These are phyloP conservation scores for Amphibalanus amphitrite DNA, from an alignment of 1,140 invertebrate genomes.

Conservation along the genomic window DNA sequence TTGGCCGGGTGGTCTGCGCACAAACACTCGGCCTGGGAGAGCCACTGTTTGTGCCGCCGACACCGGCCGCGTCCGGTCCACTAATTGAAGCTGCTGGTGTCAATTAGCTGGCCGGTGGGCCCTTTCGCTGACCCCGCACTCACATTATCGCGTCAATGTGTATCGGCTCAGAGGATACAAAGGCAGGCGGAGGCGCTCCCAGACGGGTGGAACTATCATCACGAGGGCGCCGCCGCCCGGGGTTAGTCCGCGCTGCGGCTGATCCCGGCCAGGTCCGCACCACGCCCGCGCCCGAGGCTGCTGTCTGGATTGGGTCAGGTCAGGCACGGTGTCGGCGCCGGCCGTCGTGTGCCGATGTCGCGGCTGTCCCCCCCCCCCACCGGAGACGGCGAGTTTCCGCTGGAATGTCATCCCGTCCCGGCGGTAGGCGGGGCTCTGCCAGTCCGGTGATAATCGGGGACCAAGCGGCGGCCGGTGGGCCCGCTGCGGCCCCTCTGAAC, in stretches of 20 bases:
- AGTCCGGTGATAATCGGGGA: neutral
- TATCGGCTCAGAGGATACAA: neutral
- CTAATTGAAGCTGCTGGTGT: neutral
- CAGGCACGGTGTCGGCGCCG: too few relatives aligned
- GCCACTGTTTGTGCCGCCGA: neutral
- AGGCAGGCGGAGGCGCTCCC: neutral
- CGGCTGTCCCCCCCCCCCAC: too few relatives aligned
- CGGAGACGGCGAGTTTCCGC: neutral
- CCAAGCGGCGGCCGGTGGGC: too few relatives aligned
- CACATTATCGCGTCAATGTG: neutral
- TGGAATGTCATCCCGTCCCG: neutral
- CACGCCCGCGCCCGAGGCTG: too few relatives aligned
- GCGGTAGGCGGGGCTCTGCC: too few relatives aligned
- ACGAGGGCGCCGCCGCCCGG: neutral
- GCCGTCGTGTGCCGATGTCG: too few relatives aligned
- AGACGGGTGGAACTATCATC: neutral
- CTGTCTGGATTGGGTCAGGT: too few relatives aligned
- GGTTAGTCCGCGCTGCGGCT: too few relatives aligned
- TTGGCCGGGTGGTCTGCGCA: neutral
- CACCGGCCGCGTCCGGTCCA: neutral
- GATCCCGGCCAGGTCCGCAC: too few relatives aligned
- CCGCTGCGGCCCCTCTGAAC: neutral
- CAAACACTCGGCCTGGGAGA: neutral
- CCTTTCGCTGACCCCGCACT: neutral
- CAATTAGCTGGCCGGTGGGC: neutral